Evolutionary conservation across 2,888 invertebrate species (phyloP).

Genomic region (Lathronympha strigana): DNA sequence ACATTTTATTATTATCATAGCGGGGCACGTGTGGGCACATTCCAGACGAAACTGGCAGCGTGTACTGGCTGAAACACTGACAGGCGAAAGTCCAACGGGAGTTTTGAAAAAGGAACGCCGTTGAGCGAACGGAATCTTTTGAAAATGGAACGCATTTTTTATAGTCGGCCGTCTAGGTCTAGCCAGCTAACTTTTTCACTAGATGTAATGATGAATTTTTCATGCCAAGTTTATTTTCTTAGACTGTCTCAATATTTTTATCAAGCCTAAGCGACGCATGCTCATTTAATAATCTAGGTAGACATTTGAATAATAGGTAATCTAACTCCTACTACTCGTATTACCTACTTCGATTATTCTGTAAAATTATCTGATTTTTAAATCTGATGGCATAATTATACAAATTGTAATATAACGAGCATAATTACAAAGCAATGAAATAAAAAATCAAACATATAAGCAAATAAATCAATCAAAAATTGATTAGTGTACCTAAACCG

Average conservation of each 20-base stretch:
- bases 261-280: too few relatives aligned
- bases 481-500: too few relatives aligned
- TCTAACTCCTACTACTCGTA: too few relatives aligned
- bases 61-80: constrained; percentile 42
- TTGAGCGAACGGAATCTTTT: constrained; percentile 6
- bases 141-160: background rate
- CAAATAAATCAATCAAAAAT: constrained; percentile 55
- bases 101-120: constrained; percentile 33
- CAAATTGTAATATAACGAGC: constrained; percentile 15
- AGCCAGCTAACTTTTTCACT: too few relatives aligned
- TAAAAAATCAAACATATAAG: constrained; percentile 26
- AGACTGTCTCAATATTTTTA: too few relatives aligned
- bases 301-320: too few relatives aligned
- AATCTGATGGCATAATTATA: constrained; percentile 12
- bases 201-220: too few relatives aligned
- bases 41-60: constrained; percentile 56
- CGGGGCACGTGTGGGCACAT: constrained; percentile 81
- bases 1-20: constrained; percentile 83
- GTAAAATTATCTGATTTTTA: too few relatives aligned
- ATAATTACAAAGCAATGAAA: constrained; percentile 28
- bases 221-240: too few relatives aligned
- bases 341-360: too few relatives aligned
- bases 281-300: too few relatives aligned
- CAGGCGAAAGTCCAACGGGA: constrained; percentile 35
- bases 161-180: too few relatives aligned